phyloP scores from a whole-genome alignment of 2,113 vertebrate species.

The Leuciscus idus region DNA sequence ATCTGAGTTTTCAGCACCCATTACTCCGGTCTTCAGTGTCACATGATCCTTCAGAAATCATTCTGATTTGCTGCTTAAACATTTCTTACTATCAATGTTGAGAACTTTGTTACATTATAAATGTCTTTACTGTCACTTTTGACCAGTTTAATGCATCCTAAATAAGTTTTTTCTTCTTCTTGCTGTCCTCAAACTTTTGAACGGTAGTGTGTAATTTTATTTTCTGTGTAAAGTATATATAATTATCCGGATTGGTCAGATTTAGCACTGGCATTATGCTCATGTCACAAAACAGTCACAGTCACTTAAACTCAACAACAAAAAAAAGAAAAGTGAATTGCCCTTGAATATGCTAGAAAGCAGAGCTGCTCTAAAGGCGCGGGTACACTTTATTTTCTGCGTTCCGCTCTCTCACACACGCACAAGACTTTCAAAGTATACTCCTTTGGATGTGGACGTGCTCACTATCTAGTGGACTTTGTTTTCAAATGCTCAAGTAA shows the following conservation, averaged over 20 bases:
- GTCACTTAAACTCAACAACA: neutral
- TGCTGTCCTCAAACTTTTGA: neutral
- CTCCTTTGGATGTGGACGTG: too few relatives aligned
- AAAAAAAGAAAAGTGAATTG: neutral
- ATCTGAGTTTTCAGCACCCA: neutral
- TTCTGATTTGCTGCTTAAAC: neutral
- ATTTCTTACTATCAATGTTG: too few relatives aligned
- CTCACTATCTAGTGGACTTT: too few relatives aligned
- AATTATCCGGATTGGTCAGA: neutral
- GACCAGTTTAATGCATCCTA: neutral
- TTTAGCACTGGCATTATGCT: neutral
- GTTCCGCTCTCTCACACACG: too few relatives aligned
- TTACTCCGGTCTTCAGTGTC: neutral
- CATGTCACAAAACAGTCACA: neutral
- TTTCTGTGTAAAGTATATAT: neutral
- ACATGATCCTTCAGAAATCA: neutral
- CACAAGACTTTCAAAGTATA: too few relatives aligned
- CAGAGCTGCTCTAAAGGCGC: neutral
- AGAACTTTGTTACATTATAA: neutral
- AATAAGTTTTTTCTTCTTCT: neutral
- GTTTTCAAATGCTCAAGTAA: too few relatives aligned
- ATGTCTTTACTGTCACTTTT: neutral
- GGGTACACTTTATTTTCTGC: neutral
- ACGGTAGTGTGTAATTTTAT: neutral
- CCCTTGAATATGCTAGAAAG: neutral